Evolutionary conservation across 1,140 invertebrate genomes (phyloP).

Genomic region (Macrotrachela quadricornifera): DNA sequence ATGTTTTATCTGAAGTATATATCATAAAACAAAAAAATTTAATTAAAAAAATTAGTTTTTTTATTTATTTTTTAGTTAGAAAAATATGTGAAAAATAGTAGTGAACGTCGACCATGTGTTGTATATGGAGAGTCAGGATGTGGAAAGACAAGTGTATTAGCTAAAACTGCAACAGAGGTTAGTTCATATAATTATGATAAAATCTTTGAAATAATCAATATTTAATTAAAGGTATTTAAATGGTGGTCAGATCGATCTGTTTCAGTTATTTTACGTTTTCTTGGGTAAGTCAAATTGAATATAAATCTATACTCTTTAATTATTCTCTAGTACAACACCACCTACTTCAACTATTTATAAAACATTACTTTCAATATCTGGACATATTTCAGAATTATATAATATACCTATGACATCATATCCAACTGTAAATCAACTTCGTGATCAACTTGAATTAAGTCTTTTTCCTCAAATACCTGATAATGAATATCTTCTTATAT

Average conservation of each 20-base stretch:
- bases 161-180: neutral
- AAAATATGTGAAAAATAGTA: constrained; percentile 39
- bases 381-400: neutral
- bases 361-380: neutral
- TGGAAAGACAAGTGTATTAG: constrained; percentile 82
- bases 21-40: constrained; percentile 71
- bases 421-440: too few relatives aligned
- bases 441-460: too few relatives aligned
- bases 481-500: constrained; percentile 11
- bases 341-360: neutral
- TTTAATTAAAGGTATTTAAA: neutral
- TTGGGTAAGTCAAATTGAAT: constrained; percentile 12
- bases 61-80: constrained; percentile 58
- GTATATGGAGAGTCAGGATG: constrained; percentile 84
- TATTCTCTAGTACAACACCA: constrained; percentile 2
- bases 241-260: too few relatives aligned
- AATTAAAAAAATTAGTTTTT: constrained; percentile 50
- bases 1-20: constrained; percentile 79
- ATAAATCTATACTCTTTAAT: constrained; percentile 5
- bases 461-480: neutral
- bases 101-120: constrained; percentile 36
- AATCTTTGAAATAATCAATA: neutral
- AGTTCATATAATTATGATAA: neutral
- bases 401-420: too few relatives aligned
- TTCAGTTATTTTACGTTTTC: too few relatives aligned